Evolutionary conservation across 1,140 invertebrate genomes (phyloP), one percentile per base, ranked within the genome.

Genomic region (Pseudomyrmex concolor): DNA sequence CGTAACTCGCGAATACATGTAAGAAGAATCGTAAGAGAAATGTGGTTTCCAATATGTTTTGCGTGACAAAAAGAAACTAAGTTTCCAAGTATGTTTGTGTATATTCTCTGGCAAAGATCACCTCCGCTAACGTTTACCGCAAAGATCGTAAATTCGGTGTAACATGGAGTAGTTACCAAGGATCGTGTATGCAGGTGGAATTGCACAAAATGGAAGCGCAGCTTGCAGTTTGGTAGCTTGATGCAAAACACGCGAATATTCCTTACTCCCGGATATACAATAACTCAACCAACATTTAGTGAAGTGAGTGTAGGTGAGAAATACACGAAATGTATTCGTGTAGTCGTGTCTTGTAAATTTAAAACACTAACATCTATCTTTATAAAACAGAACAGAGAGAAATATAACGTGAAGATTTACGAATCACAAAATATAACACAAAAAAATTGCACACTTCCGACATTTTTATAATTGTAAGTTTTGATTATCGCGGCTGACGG

Each of bases 161-260:
- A 87, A 87, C 85, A 87, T 60, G 59, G 62, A 70, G 59, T 66
- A 73, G 85, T 87, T 87, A 87, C 76, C 64, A 87, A 87, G 86
- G 74, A 87, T 87, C 86, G 82, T 87, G 86, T 87, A 87, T 87
- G 85, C 82, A 87, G 81, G 80, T 82, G 82, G 85, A 87, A 87
- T 87, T 84, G 86, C 85, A 70, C 48, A 87, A 87, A 87, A 87
- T 87, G 85, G 86, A 87, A 84, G 85, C 86, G 85, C 82, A 87
- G 86, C 85, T 87, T 87, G 74, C 77, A 87, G 72, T 86, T 87
- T 68, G 86, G 83, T 87, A 70, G 85, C 63, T 84, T 72, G 86
- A 87, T 87, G 86, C 70, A 77, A 84, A 86, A 73, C 81, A 87
- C 85, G 74, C 74, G 68, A 87, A 76, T 78, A 87, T 76, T 86